Evolutionary conservation across 92 coral and sea anemone genomes (phyloP), one percentile per base, ranked within the genome.

Genomic region (Porites divaricata): DNA sequence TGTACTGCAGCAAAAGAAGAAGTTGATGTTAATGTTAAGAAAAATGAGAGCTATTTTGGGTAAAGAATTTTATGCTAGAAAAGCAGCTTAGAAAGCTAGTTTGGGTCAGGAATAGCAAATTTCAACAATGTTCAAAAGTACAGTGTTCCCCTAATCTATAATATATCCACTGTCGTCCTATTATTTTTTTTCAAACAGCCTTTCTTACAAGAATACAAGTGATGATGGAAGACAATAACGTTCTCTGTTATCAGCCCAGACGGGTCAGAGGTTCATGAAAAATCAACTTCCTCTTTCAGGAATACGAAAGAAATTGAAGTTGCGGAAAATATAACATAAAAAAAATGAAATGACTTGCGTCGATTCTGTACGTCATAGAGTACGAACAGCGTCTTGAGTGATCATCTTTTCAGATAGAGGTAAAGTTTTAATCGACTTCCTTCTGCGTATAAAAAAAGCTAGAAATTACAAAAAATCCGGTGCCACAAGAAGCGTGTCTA

Each of bases 401-500:
- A 51, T 19, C 72, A 19, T 6, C 17, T 20, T 3, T 49, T 23
- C 52, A 51, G 28, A 9, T 4, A 8, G 41, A 63, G 20, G 22
- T 41, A 62, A 41, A 10, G 1, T 62, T 63, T 41, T 13, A 20
- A n/a, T 25, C 35, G 17, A 19, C 52, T 54, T 22, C 20, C n/a
- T 24, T 4, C 22, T 80, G 48, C 66, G 57, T 14, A 19, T 14
- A 19, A 9, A 51, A 50, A 78, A 35, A 26, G 26, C 28, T 9
- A 0, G 26, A 35, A 24, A 26, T 70, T 11, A 70, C 85, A 80
- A 76, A 75, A 80, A 80, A 68, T 54, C 19, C 69, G 50, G 52
- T 25, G 62, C 2, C 15, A 16, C 8, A 72, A 49, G 35, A 26
- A 62, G 11, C 16, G 45, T 8, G 6, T 15, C 13, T 49, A 71